Evolutionary conservation across 2,888 invertebrate species (phyloP), one percentile per base, ranked within the genome.

Genomic region (Drosophila testacea): DNA sequence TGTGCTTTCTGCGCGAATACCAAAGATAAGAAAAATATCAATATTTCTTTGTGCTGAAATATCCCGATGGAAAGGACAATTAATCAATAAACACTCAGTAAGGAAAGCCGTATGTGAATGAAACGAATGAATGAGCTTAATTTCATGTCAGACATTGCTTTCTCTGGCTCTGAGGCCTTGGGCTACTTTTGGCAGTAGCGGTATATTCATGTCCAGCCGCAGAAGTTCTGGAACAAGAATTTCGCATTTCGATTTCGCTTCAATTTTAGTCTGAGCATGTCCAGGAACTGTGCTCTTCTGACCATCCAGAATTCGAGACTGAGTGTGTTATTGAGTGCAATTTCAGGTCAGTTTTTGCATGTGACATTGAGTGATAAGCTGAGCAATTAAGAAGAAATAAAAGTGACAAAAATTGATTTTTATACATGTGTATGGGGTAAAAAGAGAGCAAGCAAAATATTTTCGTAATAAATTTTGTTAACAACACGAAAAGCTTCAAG

Each of bases 11-110:
- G 7, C 7, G n/a, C 6, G 1, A 16, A 16, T 13, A 9, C 7
- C 41, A 42, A 22, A 10, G 22, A 22, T 22, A 42, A 10, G 22
- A 10, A 22, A 10, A 6, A 4, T 42, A 6, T 10, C 42, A 42
- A 22, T 22, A 42, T 42, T 42, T 42, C 22, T 22, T 22, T 22
- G 4, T 42, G 16, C 9, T 3, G 9, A 10, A 4, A 47, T 32
- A 30, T 13, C 5, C 10, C 13, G 13, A 30, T 16, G 9, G 13
- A 48, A 61, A 59, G 59, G 79, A 63, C 85, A 85, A 81, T 84
- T 85, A 84, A 88, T 88, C 83, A 84, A 84, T 84, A 85, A 88
- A 73, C 83, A 88, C 80, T 85, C 77, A 88, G 65, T 44, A 54
- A 41, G 30, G 38, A 34, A 28, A 41, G 30, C 38, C 39, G 65